A percentile compares a stretch with the other conserved stretches of the same genome.
Evolutionary conservation across 1,140 invertebrate genomes (phyloP).

Genomic region (Aphaenogaster ashmeadi): DNA sequence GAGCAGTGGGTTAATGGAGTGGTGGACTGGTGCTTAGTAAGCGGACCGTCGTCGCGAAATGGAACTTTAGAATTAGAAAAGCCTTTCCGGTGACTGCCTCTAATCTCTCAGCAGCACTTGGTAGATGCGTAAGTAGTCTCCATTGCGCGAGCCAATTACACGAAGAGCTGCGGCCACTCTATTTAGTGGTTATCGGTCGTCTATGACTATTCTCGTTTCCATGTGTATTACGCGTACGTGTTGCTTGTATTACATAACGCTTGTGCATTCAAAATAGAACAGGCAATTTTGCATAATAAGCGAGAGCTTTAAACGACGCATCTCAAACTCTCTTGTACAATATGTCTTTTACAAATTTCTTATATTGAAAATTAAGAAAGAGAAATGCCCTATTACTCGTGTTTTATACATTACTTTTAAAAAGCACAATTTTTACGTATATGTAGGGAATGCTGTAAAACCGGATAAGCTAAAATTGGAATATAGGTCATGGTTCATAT

Average conservation of each 20-base stretch:
- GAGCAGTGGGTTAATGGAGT: neutral
- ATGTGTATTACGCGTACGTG: neutral
- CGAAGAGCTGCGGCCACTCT: constrained; percentile 17
- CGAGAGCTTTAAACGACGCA: neutral
- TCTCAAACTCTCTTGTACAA: neutral
- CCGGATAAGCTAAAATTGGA: neutral
- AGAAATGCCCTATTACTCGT: neutral
- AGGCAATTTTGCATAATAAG: constrained; percentile 7
- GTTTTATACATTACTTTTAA: neutral
- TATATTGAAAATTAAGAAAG: neutral
- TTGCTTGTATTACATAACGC: neutral
- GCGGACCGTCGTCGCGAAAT: neutral
- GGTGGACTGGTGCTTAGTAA: constrained; percentile 19
- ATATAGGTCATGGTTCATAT: constrained; percentile 2
- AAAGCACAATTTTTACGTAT: neutral
- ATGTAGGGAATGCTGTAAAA: neutral
- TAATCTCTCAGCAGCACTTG: constrained; percentile 42
- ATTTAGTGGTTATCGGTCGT: neutral
- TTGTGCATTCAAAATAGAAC: neutral
- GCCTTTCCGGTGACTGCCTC: constrained; percentile 3
- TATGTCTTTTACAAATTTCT: neutral
- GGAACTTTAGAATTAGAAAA: constrained; percentile 40
- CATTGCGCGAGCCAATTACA: constrained; percentile 43
- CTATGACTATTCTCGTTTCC: constrained; percentile 16
- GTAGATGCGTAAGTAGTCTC: constrained; percentile 31